These are phyloP conservation scores for Leucophora obtusa DNA, from an alignment of 2,888 invertebrate genomes.

Conservation along the genomic window DNA sequence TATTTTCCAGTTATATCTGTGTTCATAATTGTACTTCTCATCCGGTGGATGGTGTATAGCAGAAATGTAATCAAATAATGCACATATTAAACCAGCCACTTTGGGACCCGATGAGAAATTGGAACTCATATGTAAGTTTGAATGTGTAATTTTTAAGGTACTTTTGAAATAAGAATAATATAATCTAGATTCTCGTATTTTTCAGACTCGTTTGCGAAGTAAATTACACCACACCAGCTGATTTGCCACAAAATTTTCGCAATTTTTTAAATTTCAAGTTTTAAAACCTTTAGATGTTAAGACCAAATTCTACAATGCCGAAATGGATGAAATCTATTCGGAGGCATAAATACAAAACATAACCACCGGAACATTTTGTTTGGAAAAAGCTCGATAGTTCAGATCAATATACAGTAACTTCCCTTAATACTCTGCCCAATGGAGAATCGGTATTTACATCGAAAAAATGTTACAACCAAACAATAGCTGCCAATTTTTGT, in stretches of 20 bases:
- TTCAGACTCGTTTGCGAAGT: conserved; percentile 95
- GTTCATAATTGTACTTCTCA: conserved; percentile 96
- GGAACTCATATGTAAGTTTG: conserved; percentile 94
- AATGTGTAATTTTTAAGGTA: background rate
- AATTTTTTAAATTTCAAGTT: too few relatives aligned
- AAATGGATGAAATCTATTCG: conserved; percentile 86
- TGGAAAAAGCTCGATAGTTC: conserved; percentile 98
- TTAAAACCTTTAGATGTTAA: conserved; percentile 98
- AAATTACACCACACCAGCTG: conserved; percentile 88
- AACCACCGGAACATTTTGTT: conserved; percentile 93
- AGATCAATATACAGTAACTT: conserved; percentile 90
- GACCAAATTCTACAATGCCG: conserved; percentile 98
- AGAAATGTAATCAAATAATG: conserved; percentile 95
- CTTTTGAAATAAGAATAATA: background rate
- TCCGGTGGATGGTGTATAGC: conserved; percentile 84
- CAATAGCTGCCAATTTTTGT: conserved; percentile 96
- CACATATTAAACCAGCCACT: conserved; percentile 81
- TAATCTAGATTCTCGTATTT: background rate
- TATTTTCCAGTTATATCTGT: conserved; percentile 98
- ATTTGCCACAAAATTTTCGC: conserved; percentile 90
- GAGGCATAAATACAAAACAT: conserved; percentile 94
- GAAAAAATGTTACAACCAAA: conserved; percentile 90
- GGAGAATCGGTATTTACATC: conserved; percentile 88
- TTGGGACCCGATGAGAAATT: conserved; percentile 89
- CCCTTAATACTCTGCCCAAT: too few relatives aligned